Evolutionary conservation across 1,140 invertebrate genomes (phyloP).

Genomic region (Ceratina australensis): DNA sequence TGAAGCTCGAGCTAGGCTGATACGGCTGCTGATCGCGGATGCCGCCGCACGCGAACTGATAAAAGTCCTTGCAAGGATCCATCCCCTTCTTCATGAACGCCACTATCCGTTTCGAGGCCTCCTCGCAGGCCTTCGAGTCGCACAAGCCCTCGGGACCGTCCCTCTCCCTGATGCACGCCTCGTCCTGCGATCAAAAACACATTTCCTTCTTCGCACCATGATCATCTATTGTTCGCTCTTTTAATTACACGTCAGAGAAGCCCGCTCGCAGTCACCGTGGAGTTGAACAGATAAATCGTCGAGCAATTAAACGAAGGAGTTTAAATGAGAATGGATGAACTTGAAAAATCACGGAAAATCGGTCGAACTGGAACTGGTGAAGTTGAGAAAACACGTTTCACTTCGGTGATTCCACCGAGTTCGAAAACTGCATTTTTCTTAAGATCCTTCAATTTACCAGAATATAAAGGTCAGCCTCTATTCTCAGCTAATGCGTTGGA

Average conservation of each 20-base stretch:
- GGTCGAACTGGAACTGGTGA: too few relatives aligned
- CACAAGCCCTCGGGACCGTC: conserved; percentile 73
- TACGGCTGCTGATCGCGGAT: conserved; percentile 73
- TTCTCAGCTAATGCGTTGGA: conserved; percentile 10
- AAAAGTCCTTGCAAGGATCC: conserved; percentile 85
- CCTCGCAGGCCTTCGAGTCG: conserved; percentile 71
- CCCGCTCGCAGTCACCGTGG: too few relatives aligned
- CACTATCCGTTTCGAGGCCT: conserved; percentile 74
- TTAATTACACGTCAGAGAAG: too few relatives aligned
- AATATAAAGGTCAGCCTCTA: background rate
- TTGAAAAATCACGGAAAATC: too few relatives aligned
- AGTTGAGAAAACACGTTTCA: background rate
- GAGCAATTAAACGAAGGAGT: too few relatives aligned
- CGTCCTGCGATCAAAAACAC: conserved; percentile 65
- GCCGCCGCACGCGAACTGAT: conserved; percentile 85
- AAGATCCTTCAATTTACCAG: background rate
- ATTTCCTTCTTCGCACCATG: background rate
- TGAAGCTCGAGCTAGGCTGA: conserved; percentile 72
- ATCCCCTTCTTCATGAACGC: conserved; percentile 74
- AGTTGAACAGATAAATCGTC: too few relatives aligned
- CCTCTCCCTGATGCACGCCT: conserved; percentile 69
- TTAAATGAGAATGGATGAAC: too few relatives aligned
- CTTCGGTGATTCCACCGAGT: background rate
- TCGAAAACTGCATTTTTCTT: background rate
- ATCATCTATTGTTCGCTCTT: too few relatives aligned